phyloP scores from a whole-genome alignment of 2,888 invertebrate genomes.

The Scaptomyza tumidula region DNA sequence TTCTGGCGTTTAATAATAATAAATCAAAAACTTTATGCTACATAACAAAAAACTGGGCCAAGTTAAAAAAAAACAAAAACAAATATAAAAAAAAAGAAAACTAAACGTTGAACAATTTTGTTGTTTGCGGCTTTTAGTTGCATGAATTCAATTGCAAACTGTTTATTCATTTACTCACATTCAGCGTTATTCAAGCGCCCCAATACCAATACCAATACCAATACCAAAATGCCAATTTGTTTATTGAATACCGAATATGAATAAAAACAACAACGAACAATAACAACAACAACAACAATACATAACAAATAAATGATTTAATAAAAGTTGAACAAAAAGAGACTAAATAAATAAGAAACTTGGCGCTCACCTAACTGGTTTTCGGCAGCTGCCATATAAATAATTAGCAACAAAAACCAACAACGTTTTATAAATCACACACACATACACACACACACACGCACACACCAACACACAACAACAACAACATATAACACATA shows the following conservation, averaged over 20 bases:
- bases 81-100: slow-evolving; percentile 36
- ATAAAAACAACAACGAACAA: slow-evolving; percentile 11
- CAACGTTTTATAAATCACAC: slow-evolving; percentile 66
- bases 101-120: slow-evolving; percentile 36
- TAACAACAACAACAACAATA: too few relatives aligned
- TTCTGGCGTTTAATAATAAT: not conserved
- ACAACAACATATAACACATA: slow-evolving; percentile 27
- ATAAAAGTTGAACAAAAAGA: slow-evolving; percentile 31
- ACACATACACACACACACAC: slow-evolving; percentile 23
- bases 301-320: slow-evolving; percentile 40
- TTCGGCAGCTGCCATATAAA: slow-evolving; percentile 68
- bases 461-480: too few relatives aligned
- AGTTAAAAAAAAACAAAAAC: too few relatives aligned
- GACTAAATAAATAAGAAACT: slow-evolving; percentile 34
- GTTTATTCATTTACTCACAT: slow-evolving; percentile 48
- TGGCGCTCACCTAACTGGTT: slow-evolving; percentile 61
- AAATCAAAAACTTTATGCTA: too few relatives aligned
- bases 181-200: slow-evolving; percentile 19
- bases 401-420: slow-evolving; percentile 77
- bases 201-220: slow-evolving; percentile 11
- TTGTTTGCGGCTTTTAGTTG: slow-evolving; percentile 7
- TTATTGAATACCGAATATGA: slow-evolving; percentile 47
- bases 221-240: slow-evolving; percentile 37
- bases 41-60: slow-evolving; percentile 32
- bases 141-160: slow-evolving; percentile 52